A percentile compares a stretch with the other conserved stretches of the same genome.
Evolutionary conservation across 1,140 invertebrate genomes (phyloP).

Genomic region (Drosophila aff.): DNA sequence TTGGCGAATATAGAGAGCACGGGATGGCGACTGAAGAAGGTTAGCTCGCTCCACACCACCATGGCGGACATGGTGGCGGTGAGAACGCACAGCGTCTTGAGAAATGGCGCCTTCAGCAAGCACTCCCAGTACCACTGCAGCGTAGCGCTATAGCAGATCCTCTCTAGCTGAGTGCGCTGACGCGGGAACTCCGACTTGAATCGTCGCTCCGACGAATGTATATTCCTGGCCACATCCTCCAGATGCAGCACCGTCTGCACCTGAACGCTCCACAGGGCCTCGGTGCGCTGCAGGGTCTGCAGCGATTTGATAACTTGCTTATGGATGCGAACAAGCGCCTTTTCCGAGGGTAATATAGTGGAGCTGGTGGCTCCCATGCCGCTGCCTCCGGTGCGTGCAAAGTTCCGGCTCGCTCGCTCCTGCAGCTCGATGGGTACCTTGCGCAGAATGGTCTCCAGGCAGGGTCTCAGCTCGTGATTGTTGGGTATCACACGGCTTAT

Average conservation of each 20-base stretch:
- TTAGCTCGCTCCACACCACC: conserved; percentile 99
- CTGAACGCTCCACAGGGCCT: conserved; percentile 96
- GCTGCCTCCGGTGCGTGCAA: conserved; percentile 88
- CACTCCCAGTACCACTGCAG: conserved; percentile 99
- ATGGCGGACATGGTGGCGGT: conserved; percentile 93
- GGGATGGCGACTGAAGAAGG: conserved; percentile 96
- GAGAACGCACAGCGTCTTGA: conserved; percentile 90
- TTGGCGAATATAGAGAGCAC: conserved; percentile 98
- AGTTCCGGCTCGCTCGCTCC: conserved; percentile 86
- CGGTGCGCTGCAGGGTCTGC: conserved; percentile 94
- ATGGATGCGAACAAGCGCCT: conserved; percentile 92
- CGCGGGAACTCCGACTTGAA: conserved; percentile 92
- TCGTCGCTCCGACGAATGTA: conserved; percentile 89
- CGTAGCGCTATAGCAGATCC: conserved; percentile 88
- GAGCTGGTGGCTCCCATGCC: conserved; percentile 87
- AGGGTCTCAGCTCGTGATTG: conserved; percentile 88
- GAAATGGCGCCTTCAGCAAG: conserved; percentile 90
- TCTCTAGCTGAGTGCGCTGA: conserved; percentile 86
- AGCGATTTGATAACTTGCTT: conserved; percentile 94
- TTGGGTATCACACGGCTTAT: conserved; percentile 89
- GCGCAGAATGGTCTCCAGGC: conserved; percentile 94
- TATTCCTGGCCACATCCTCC: conserved; percentile 95
- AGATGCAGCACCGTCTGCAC: conserved; percentile 92
- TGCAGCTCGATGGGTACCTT: conserved; percentile 92
- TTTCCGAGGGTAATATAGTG: conserved; percentile 91